Conservation (phyloP, 2,113 vertebrate species). For the Acanthochromis polyacanthus region DNA sequence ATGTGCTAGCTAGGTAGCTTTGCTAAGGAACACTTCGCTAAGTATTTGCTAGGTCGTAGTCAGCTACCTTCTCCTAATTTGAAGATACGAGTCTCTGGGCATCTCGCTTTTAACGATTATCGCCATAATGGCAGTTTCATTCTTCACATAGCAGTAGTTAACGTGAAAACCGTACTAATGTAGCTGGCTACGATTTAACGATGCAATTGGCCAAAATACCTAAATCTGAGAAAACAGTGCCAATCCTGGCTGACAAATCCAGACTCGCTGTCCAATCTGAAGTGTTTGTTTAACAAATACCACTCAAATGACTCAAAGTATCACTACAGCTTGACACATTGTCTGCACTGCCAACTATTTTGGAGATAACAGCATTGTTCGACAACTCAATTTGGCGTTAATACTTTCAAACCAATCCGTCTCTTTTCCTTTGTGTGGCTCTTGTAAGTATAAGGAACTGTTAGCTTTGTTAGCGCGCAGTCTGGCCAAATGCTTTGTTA, state of each 20-base stretch:
- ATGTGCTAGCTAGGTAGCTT: neutral
- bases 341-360: neutral
- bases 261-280: slow-evolving; percentile 14
- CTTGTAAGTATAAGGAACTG: slow-evolving; percentile 26
- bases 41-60: slow-evolving; percentile 38
- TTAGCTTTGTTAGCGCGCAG: slow-evolving; percentile 52
- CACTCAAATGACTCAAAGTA: neutral
- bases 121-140: slow-evolving; percentile 40
- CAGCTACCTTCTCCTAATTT: slow-evolving; percentile 32
- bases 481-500: slow-evolving; percentile 54
- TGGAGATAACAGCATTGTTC: neutral
- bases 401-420: slow-evolving; percentile 29
- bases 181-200: neutral
- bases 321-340: neutral
- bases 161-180: neutral
- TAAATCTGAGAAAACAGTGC: neutral
- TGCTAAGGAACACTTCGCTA: slow-evolving; percentile 5
- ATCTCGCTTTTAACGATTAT: slow-evolving; percentile 5
- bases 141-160: slow-evolving; percentile 7
- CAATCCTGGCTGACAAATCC: slow-evolving; percentile 1
- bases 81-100: neutral
- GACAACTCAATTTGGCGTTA: neutral
- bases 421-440: slow-evolving; percentile 69
- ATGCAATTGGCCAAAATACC: neutral
- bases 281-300: slow-evolving; percentile 3